Base-by-base conservation (phyloP, 2,797 vertebrate genomes). In the Pseudocheirus occidentalis region DNA sequence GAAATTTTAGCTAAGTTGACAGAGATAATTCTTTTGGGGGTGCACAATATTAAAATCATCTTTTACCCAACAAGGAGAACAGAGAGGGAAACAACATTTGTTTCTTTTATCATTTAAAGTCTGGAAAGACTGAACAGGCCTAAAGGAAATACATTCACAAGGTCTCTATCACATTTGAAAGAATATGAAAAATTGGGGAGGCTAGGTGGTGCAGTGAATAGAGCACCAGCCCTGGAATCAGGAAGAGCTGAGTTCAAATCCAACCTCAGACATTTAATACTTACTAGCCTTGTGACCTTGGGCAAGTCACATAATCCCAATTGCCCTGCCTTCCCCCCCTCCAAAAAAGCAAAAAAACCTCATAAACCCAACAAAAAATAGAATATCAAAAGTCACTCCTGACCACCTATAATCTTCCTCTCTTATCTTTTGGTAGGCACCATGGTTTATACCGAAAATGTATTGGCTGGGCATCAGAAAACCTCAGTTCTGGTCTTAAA, bases 11-110 rank as follows among this genome's bases (percentile, higher is more conserved):
- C 66, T 91, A 55, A 73, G 73, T 90, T 4, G 13, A 92, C 55
- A 95, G 92, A 95, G 28, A 11, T 3, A 90, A 12, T 81, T 91
- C n/a, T 52, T 91, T 92, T 92, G 81, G 1, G 58, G 94, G 11
- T 90, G 5, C 31, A 91, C 56, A 34, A 55, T 73, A 91, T 34
- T 24, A 14, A 31, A 31, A 31, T 31, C 18, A 29, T 14, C 92
- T 95, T 52, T 55, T 73, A 12, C 29, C 52, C n/a, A 92, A 14
- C 90, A 55, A 94, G 24, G 73, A 87, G 73, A 27, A 87, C 10
- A 50, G 13, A 1, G 73, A 87, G 21, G 24, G 73, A 87, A 87
- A 87, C 27, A 46, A 87, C 3, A 87, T 46, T 40, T 40, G 73
- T 87, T 87, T 87, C 73, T 87, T 27, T 87, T 87, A 87, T 46